A percentile compares a stretch with the other conserved stretches of the same genome.
These are phyloP conservation scores for Fulica atra DNA, from an alignment of 2,113 vertebrate species.

Conservation along the genomic window DNA sequence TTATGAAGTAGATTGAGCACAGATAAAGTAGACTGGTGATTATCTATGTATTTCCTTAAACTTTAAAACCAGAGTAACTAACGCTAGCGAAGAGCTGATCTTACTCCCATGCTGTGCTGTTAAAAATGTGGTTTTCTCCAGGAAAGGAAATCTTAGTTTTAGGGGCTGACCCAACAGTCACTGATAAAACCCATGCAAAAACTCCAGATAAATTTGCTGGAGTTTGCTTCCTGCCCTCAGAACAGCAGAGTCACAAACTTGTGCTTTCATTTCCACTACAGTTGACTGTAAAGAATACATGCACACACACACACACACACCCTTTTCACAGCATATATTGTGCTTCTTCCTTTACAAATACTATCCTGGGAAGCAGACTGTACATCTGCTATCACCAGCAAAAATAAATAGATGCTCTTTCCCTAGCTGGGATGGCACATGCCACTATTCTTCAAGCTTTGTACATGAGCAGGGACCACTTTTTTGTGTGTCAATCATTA, in stretches of 20 bases:
- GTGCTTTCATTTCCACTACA: background rate
- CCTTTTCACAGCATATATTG: background rate
- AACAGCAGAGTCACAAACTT: background rate
- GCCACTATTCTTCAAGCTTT: background rate
- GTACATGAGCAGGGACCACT: background rate
- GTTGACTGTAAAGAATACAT: background rate
- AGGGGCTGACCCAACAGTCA: background rate
- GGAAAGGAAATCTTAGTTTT: background rate
- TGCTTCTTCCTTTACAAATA: background rate
- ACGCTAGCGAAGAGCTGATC: background rate
- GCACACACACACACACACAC: no score
- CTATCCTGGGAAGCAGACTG: background rate
- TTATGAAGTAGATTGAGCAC: constrained; percentile 14
- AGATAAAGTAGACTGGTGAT: no score
- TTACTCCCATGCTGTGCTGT: background rate
- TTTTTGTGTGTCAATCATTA: background rate
- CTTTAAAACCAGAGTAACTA: background rate
- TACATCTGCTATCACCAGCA: background rate
- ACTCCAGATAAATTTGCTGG: background rate
- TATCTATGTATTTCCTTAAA: background rate
- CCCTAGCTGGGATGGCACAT: background rate
- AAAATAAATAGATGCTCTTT: background rate
- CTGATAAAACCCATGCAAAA: background rate
- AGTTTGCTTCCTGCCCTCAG: background rate
- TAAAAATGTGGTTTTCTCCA: background rate